A percentile compares a stretch with the other conserved stretches of the same genome.
Evolutionary conservation across 2,797 vertebrate genomes (phyloP).

Genomic region (Acanthis flammea): DNA sequence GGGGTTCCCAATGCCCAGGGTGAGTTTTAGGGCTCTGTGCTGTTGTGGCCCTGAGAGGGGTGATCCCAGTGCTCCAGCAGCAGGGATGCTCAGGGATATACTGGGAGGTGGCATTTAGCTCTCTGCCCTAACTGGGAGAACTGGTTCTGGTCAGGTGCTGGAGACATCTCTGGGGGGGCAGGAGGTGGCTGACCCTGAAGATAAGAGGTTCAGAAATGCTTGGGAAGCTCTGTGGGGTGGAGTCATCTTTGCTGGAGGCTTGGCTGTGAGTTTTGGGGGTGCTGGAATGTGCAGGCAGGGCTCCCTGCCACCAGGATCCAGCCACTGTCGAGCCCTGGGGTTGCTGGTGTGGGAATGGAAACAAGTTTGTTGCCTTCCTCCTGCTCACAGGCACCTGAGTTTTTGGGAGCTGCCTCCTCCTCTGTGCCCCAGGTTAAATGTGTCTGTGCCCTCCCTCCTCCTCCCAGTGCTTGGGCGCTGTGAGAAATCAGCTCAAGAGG

Average conservation of each 20-base stretch:
- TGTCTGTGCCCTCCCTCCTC: not conserved
- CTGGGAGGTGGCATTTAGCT: not conserved
- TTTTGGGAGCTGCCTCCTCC: not conserved
- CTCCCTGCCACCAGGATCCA: accelerated
- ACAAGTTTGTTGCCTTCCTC: not conserved
- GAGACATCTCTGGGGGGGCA: not conserved
- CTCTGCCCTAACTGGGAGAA: not conserved
- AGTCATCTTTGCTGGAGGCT: not conserved
- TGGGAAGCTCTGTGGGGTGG: not conserved
- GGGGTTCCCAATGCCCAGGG: not conserved
- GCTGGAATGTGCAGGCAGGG: not conserved
- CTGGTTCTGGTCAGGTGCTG: not conserved
- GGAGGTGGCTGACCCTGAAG: not conserved
- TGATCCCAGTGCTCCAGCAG: not conserved
- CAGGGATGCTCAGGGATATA: accelerated
- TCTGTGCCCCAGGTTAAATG: not conserved
- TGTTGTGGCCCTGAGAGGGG: not conserved
- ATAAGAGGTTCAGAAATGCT: not conserved
- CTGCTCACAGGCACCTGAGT: not conserved
- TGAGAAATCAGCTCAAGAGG: not conserved
- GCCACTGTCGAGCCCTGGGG: not conserved
- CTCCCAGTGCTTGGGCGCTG: accelerated
- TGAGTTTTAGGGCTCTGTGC: not conserved
- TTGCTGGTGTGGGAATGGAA: accelerated
- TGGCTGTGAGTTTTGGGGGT: not conserved